phyloP scores from a whole-genome alignment of 2,113 vertebrate species.

The Mohoua ochrocephala region DNA sequence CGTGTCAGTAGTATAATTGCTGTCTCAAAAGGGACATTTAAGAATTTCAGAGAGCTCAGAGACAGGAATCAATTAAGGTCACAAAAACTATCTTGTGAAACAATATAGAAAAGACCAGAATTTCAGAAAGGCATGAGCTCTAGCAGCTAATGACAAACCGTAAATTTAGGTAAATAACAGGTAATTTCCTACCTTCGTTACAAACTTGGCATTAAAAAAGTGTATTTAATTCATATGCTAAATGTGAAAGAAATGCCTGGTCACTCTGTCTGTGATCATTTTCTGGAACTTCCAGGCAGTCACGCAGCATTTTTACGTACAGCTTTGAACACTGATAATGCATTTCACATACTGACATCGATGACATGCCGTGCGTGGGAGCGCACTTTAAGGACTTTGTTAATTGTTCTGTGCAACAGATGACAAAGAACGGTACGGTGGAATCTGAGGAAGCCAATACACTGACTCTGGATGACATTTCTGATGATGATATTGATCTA shows the following conservation, averaged over 20 bases:
- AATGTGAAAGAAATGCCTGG: not conserved
- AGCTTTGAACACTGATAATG: not conserved
- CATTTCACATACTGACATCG: not conserved
- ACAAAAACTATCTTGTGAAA: not conserved
- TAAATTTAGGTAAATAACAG: not conserved
- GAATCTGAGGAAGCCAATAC: slow-evolving; percentile 93
- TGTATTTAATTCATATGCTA: not conserved
- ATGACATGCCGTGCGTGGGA: accelerated
- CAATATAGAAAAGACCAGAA: not conserved
- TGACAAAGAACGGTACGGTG: slow-evolving; percentile 94
- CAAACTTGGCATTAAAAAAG: not conserved
- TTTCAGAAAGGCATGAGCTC: not conserved
- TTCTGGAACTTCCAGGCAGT: not conserved
- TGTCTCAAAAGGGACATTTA: not conserved
- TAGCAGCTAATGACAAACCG: not conserved
- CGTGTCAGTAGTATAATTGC: not conserved
- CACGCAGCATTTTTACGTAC: not conserved
- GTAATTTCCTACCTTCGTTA: not conserved
- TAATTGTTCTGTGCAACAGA: slow-evolving; percentile 69
- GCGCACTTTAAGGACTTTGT: not conserved
- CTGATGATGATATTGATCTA: slow-evolving; percentile 95
- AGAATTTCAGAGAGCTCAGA: not conserved
- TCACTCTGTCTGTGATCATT: not conserved
- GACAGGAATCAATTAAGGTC: not conserved
- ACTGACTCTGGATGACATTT: slow-evolving; percentile 94